Base-by-base conservation (phyloP, 1,140 invertebrate genomes). In the Anastrepha obliqua region DNA sequence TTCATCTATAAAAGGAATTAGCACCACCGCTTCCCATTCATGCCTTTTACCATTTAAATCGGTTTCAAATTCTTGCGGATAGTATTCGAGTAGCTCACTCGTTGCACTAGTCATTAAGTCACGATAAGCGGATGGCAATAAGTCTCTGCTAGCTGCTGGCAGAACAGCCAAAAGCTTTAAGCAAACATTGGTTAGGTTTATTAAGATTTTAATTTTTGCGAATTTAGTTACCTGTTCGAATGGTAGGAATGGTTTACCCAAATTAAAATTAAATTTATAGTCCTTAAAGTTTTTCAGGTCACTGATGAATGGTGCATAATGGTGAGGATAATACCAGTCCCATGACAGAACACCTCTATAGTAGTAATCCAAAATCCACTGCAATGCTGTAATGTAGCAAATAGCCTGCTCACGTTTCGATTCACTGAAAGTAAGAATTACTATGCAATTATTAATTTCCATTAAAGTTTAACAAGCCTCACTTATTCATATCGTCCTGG, bases 361-460 rank as follows among this genome's bases (percentile, higher is more conserved):
- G 93, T 99, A 99, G 93, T 99, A 99, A 91, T 97, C 95, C 5
- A 99, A 94, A 91, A 98, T 98, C 99, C 99, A 99, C 90, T 99
- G 98, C 87, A 99, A 96, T 0, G 98, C 98, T 86, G 95, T 94
- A 8, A 99, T 96, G 93, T 99, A 99, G 78, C 97, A 96, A 91
- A 96, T 95, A 1, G 97, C 97, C 93, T 99, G 97, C n/a, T 96
- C 95, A 78, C 95, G 93, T 89, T 98, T 91, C 13, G 97, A 96
- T 89, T 97, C 96, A 2, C 97, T 97, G 89, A 88, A 70, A 9
- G n/a, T 44, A 64, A 29, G 29, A 29, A 29, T 29, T 29, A 29
- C 29, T 29, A 29, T 29, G 29, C 29, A 29, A 29, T 29, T 29
- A 29, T 29, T 29, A 29, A 29, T 29, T 29, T 29, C 29, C 29